These are phyloP conservation scores for Calliphora vicina DNA, from an alignment of 1,140 invertebrate genomes.

Conservation along the genomic window DNA sequence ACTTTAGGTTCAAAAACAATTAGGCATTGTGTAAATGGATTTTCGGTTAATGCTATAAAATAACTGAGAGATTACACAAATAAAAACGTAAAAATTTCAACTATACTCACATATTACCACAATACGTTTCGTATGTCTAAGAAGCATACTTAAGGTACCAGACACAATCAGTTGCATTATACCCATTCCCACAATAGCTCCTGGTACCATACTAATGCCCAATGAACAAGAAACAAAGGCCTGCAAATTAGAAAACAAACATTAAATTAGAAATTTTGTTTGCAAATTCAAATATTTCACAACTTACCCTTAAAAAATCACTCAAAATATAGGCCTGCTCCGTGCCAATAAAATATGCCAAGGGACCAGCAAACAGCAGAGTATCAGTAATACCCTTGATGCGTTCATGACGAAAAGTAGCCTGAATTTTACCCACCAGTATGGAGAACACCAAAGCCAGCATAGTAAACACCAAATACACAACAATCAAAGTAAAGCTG, in stretches of 20 bases:
- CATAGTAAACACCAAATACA: constrained; percentile 67
- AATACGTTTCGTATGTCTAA: constrained; percentile 71
- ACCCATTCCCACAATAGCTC: constrained; percentile 71
- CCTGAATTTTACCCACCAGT: constrained; percentile 59
- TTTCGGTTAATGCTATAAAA: too few relatives aligned
- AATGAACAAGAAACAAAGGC: constrained; percentile 67
- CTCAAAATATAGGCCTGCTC: constrained; percentile 75
- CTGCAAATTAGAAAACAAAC: constrained; percentile 36
- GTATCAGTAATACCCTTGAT: constrained; percentile 62
- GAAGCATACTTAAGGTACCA: constrained; percentile 72
- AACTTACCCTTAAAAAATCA: constrained; percentile 70
- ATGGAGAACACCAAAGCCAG: constrained; percentile 66
- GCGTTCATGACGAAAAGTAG: constrained; percentile 47
- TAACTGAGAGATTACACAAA: too few relatives aligned
- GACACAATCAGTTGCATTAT: constrained; percentile 72
- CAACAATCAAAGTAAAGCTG: constrained; percentile 66
- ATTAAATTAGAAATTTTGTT: not conserved
- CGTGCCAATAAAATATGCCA: constrained; percentile 73
- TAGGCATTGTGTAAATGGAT: too few relatives aligned
- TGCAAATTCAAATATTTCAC: not conserved
- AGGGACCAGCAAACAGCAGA: constrained; percentile 69
- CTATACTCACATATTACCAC: constrained; percentile 70
- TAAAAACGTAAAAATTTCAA: too few relatives aligned
- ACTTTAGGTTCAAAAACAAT: too few relatives aligned
- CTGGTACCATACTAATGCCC: constrained; percentile 68